A percentile compares a stretch with the other conserved stretches of the same genome.
phyloP scores from a whole-genome alignment of 30 jellyfish, hydroid and myxozoan species.

The Sanderia malayensis region DNA sequence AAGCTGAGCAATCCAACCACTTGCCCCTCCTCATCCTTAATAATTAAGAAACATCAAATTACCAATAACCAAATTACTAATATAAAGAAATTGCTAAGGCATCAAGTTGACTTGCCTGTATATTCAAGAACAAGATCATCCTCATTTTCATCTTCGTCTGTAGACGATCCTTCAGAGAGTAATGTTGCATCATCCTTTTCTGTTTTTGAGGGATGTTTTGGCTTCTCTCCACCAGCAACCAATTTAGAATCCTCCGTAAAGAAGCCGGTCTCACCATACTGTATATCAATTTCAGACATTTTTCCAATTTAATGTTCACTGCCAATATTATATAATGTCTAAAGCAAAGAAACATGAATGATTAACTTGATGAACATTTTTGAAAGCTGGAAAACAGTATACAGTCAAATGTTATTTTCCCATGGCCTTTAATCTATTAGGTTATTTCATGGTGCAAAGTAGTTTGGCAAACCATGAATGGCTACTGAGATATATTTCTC shows the following conservation, averaged over 20 bases:
- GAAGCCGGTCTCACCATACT: constrained; percentile 8
- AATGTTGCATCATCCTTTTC: constrained; percentile 79
- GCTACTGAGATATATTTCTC: no score
- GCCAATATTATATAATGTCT: no score
- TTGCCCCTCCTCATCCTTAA: neutral
- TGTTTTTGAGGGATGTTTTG: constrained; percentile 54
- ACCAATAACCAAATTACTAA: neutral
- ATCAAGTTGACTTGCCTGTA: constrained; percentile 40
- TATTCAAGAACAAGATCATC: constrained; percentile 75
- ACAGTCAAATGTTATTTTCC: no score
- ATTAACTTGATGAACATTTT: no score
- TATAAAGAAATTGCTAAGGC: neutral
- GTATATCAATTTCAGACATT: constrained; percentile 41
- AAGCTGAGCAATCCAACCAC: neutral
- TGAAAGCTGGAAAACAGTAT: no score
- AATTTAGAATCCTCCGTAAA: constrained; percentile 29
- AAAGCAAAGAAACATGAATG: no score
- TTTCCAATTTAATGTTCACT: no score
- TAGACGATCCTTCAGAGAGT: constrained; percentile 74
- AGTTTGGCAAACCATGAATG: no score
- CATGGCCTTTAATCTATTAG: no score
- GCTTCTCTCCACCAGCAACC: constrained; percentile 18
- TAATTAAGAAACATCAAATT: no score
- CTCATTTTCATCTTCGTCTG: constrained; percentile 49
- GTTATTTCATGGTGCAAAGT: no score